Percentiles rank a stretch among this genome's conserved stretches.
Evolutionary conservation across 2,113 vertebrate species (phyloP).

Genomic region (Hippocampus zosterae): DNA sequence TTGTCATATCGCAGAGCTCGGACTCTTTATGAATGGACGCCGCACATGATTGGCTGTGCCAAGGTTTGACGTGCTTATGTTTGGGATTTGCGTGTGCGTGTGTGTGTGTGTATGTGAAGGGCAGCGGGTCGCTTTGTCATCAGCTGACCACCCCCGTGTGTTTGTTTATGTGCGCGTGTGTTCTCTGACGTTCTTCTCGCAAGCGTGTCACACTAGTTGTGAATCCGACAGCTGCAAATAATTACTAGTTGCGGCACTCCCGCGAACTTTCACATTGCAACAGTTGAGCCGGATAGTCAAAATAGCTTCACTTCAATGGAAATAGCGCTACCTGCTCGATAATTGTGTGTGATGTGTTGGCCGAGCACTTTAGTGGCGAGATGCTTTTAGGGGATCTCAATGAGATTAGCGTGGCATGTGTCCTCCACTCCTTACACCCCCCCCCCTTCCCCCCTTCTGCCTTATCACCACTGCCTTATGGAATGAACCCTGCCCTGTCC

Average conservation of each 20-base stretch:
- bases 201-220: conserved; percentile 43
- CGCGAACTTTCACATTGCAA: background rate
- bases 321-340: background rate
- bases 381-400: conserved; percentile 60
- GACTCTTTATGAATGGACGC: conserved; percentile 75
- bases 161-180: conserved; percentile 21
- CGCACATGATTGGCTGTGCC: conserved; percentile 60
- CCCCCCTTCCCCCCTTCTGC: background rate
- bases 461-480: conserved; percentile 44
- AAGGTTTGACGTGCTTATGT: conserved; percentile 18
- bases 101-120: conserved; percentile 21
- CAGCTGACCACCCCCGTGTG: conserved; percentile 8
- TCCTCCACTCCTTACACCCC: conserved; percentile 40
- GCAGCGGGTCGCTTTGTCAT: conserved; percentile 24
- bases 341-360: conserved; percentile 5
- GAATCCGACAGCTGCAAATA: conserved; percentile 31
- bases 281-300: background rate
- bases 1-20: conserved; percentile 49
- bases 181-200: conserved; percentile 62
- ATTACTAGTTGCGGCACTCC: background rate
- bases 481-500: conserved; percentile 47
- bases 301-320: background rate
- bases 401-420: conserved; percentile 63
- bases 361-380: conserved; percentile 36
- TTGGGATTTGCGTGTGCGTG: conserved; percentile 43